Conservation (phyloP, 2,113 vertebrate species). For the Talpa occidentalis region DNA sequence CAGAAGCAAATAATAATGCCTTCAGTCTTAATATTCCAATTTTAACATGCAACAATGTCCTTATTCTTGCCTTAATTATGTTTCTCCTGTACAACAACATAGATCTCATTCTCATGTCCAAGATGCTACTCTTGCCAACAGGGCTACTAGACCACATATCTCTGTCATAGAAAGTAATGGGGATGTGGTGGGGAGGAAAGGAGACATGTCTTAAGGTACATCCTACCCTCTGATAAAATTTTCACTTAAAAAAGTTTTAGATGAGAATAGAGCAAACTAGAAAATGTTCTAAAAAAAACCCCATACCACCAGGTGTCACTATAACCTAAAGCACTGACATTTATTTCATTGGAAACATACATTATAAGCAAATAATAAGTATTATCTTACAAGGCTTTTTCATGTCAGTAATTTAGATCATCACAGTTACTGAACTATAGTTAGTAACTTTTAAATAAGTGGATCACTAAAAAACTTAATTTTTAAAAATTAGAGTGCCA, state of each 20-base stretch:
- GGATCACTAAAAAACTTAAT: neutral
- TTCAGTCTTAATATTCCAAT: neutral
- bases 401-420: neutral
- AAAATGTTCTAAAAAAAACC: neutral
- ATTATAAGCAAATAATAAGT: neutral
- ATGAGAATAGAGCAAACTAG: neutral
- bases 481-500: neutral
- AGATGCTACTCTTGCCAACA: neutral
- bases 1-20: neutral
- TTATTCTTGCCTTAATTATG: neutral
- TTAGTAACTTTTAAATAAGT: neutral
- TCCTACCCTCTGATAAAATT: neutral
- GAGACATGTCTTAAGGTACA: neutral
- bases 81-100: neutral
- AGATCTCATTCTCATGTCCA: neutral
- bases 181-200: neutral
- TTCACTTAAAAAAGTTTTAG: neutral
- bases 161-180: neutral
- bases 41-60: neutral
- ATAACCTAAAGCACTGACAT: conserved; percentile 58
- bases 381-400: neutral
- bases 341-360: neutral
- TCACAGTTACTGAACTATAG: neutral
- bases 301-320: conserved; percentile 85
- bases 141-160: neutral